Evolutionary conservation across 2,888 invertebrate genomes (phyloP).

Genomic region (Allygus modestus): DNA sequence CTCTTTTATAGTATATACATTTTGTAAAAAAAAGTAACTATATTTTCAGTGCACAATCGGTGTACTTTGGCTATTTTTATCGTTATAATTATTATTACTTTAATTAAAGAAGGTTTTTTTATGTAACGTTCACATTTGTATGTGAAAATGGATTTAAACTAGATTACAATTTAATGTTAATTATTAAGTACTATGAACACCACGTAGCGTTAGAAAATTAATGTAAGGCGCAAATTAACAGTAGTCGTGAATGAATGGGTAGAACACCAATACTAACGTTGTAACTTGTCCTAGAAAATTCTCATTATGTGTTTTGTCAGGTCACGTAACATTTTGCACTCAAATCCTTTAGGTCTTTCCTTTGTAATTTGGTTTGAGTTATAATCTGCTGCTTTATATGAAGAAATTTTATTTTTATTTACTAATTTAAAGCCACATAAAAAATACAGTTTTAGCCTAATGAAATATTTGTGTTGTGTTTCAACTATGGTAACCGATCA

Average conservation of each 20-base stretch:
- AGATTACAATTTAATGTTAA: slow-evolving; percentile 49
- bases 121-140: background rate
- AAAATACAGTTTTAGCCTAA: too few species aligned
- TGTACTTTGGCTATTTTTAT: slow-evolving; percentile 36
- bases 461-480: too few species aligned
- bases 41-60: slow-evolving; percentile 15
- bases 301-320: slow-evolving; percentile 20
- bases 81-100: background rate
- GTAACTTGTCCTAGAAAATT: slow-evolving; percentile 45
- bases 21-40: slow-evolving; percentile 30
- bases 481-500: too few species aligned
- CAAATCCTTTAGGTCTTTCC: background rate
- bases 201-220: slow-evolving; percentile 58
- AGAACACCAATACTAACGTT: slow-evolving; percentile 52
- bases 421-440: too few species aligned
- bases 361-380: too few species aligned
- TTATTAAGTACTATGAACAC: slow-evolving; percentile 60
- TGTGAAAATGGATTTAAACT: slow-evolving; percentile 30
- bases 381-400: too few species aligned
- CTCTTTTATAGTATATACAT: slow-evolving; percentile 25
- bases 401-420: too few species aligned
- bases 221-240: slow-evolving; percentile 50
- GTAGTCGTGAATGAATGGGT: slow-evolving; percentile 34
- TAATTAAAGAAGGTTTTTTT: background rate
- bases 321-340: slow-evolving; percentile 10